These are phyloP conservation scores for Colletes collaris DNA, from an alignment of 2,888 invertebrate genomes.

Conservation along the genomic window DNA sequence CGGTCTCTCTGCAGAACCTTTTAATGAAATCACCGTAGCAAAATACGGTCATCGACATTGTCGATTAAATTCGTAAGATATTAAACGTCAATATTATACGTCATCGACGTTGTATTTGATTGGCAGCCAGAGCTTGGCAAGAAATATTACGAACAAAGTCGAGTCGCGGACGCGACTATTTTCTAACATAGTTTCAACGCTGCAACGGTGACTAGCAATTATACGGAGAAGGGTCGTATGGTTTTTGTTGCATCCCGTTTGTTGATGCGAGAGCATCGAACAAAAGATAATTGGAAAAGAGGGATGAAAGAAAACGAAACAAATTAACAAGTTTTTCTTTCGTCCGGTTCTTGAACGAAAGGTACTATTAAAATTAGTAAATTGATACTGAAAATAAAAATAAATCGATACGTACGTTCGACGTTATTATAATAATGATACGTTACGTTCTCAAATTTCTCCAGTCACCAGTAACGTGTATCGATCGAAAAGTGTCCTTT, in stretches of 20 bases:
- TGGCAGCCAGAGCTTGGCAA: background rate
- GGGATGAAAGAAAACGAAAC: background rate
- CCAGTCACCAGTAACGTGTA: too few relatives aligned
- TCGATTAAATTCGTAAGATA: conserved; percentile 1
- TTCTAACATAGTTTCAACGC: background rate
- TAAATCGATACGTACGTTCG: too few relatives aligned
- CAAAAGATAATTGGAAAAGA: too few relatives aligned
- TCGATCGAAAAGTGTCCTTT: background rate
- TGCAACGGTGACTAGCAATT: background rate
- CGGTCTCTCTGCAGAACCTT: conserved; percentile 10
- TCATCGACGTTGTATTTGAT: conserved; percentile 1
- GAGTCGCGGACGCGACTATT: background rate
- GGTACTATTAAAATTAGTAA: too few relatives aligned
- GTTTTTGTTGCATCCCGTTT: too few relatives aligned
- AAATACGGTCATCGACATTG: conserved; percentile 1
- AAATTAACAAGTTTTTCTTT: background rate
- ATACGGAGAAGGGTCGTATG: background rate
- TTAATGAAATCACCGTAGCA: conserved; percentile 25
- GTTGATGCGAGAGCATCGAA: too few relatives aligned
- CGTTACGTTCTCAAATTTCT: too few relatives aligned
- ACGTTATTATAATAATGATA: too few relatives aligned
- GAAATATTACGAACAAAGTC: conserved; percentile 4
- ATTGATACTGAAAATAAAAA: too few relatives aligned
- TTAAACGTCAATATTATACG: background rate
- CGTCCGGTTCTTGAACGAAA: background rate